phyloP scores from a whole-genome alignment of 2,113 vertebrate genomes.

The Leucoraja erinaceus region DNA sequence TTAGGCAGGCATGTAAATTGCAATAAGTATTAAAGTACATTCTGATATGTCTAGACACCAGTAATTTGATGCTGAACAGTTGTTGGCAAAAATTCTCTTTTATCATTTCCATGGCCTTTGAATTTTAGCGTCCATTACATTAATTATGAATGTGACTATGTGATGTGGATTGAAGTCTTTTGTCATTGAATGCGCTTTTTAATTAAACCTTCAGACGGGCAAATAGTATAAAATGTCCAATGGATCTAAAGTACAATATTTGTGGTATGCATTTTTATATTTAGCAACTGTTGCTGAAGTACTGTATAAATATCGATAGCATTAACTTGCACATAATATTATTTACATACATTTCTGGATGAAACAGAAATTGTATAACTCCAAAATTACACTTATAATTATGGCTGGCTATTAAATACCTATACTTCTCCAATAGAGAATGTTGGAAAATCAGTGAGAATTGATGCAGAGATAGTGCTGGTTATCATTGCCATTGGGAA shows the following conservation, averaged over 20 bases:
- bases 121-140: neutral
- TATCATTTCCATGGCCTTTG: neutral
- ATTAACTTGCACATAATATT: neutral
- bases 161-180: neutral
- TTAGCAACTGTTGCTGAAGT: neutral
- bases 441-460: neutral
- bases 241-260: neutral
- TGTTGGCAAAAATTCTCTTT: neutral
- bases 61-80: slow-evolving; percentile 19
- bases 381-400: neutral
- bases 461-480: neutral
- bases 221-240: neutral
- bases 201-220: neutral
- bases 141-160: neutral
- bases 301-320: neutral
- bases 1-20: neutral
- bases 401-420: neutral
- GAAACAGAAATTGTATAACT: neutral
- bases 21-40: neutral
- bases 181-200: neutral
- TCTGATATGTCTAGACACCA: neutral
- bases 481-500: neutral
- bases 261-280: neutral
- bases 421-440: neutral
- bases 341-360: neutral